phyloP scores from a whole-genome alignment of 1,140 invertebrate genomes.

The Drosophila malerkotliana region DNA sequence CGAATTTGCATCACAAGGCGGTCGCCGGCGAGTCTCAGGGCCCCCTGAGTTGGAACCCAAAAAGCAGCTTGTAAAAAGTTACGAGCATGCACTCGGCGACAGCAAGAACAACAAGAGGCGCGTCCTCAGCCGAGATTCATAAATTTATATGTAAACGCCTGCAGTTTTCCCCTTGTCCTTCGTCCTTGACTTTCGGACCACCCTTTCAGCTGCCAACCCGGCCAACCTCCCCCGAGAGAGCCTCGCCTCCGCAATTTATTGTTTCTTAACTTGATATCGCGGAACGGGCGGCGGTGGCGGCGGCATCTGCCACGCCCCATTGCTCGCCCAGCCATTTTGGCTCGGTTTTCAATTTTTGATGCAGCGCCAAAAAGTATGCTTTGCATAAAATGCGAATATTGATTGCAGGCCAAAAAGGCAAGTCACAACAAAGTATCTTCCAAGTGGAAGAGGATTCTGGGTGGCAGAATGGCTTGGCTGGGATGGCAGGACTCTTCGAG shows the following conservation, averaged over 20 bases:
- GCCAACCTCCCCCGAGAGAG: not conserved
- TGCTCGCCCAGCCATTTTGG: slow-evolving; percentile 18
- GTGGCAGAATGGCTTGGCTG: not conserved
- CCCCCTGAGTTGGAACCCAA: slow-evolving; percentile 16
- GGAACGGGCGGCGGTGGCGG: slow-evolving; percentile 26
- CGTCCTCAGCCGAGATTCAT: slow-evolving; percentile 57
- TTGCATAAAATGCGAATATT: slow-evolving; percentile 69
- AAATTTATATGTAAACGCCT: slow-evolving; percentile 74
- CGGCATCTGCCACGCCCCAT: slow-evolving; percentile 53
- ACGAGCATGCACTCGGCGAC: slow-evolving; percentile 59
- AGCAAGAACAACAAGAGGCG: slow-evolving; percentile 30
- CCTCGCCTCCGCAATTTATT: slow-evolving; percentile 65
- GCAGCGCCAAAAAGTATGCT: slow-evolving; percentile 67
- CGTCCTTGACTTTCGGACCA: slow-evolving; percentile 46
- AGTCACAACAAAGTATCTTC: slow-evolving; percentile 33
- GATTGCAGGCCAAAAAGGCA: slow-evolving; percentile 60
- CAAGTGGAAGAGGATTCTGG: not conserved
- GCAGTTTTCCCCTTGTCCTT: slow-evolving; percentile 28
- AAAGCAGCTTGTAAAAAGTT: slow-evolving; percentile 63
- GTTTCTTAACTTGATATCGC: slow-evolving; percentile 73
- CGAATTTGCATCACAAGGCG: slow-evolving; percentile 79
- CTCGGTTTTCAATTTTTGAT: slow-evolving; percentile 62
- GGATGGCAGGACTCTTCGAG: not conserved
- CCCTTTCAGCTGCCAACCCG: not conserved
- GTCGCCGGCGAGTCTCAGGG: slow-evolving; percentile 73